These are phyloP conservation scores for Dione vanillae DNA, from an alignment of 2,888 invertebrate species.

Conservation along the genomic window DNA sequence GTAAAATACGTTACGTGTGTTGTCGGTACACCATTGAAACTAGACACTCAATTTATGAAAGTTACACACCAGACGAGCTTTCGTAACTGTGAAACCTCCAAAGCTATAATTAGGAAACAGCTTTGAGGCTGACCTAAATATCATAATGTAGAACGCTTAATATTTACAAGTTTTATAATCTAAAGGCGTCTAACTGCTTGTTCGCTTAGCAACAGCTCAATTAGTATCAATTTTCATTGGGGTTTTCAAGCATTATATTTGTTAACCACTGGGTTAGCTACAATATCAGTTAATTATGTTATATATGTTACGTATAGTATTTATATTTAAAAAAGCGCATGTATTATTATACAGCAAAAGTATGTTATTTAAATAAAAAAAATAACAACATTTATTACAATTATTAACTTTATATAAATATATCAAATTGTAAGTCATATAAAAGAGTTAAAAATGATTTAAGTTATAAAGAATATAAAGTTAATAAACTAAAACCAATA, in stretches of 20 bases:
- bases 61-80: not conserved
- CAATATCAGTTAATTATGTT: too few species aligned
- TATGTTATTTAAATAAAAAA: too few species aligned
- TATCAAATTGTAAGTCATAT: not conserved
- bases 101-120: slow-evolving; percentile 4
- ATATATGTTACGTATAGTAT: too few species aligned
- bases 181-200: not conserved
- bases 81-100: slow-evolving; percentile 19
- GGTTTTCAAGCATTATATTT: too few species aligned
- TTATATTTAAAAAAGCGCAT: too few species aligned
- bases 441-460: not conserved
- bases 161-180: not conserved
- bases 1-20: not conserved
- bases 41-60: slow-evolving; percentile 6
- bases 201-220: not conserved
- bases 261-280: too few species aligned
- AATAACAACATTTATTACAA: too few species aligned
- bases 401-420: not conserved
- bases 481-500: slow-evolving; percentile 11
- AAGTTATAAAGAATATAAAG: not conserved
- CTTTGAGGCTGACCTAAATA: slow-evolving; percentile 2
- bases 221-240: not conserved
- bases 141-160: not conserved
- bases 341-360: too few species aligned
- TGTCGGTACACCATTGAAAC: not conserved